Base-by-base conservation (phyloP, 1,140 invertebrate species). In the Aphaenogaster rudis region DNA sequence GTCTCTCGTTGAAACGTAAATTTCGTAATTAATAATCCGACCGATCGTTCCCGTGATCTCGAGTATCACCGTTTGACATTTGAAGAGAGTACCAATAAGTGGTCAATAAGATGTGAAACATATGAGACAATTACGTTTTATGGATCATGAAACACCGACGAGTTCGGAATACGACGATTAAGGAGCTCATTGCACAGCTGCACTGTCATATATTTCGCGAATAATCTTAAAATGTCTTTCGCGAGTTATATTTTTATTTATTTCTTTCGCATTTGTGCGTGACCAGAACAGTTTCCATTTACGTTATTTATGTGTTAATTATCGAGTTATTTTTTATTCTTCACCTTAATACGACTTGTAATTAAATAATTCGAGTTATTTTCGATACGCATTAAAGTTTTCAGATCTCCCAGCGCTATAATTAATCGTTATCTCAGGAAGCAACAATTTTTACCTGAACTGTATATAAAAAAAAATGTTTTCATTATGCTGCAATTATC, bases 91-190 rank as follows among this genome's bases (percentile, higher is more conserved):
- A n/a, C 21, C 21, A n/a, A 45, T 9, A 78, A 78, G n/a, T n/a
- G 39, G 42, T 78, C 42, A 45, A 64, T 78, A 63, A 78, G 28
- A 64, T 1, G 28, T 33, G 76, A 48, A 63, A 78, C 28, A 36
- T 64, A 78, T 5, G 28, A 61, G 39, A 48, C 15, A 42, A 64
- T 64, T 59, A 61, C 39, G 21, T 77, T 61, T 77, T 77, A 77
- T 77, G 54, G 36, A 9, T 77, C 54, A 15, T 63, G 39, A 17
- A 54, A 74, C 3, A 54, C n/a, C 33, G 15, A 45, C 57, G 17
- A 77, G 8, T 45, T 28, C 54, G 13, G 7, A 59, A 59, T 77
- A 28, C 39, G 74, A 45, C 54, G 39, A 4, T 78, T 61, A 61
- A 78, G 8, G 13, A 78, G 42, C 28, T 64, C 42, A 78, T 78